These are phyloP conservation scores for Menidia beryllina DNA, from an alignment of 2,113 vertebrate species.

Conservation along the genomic window DNA sequence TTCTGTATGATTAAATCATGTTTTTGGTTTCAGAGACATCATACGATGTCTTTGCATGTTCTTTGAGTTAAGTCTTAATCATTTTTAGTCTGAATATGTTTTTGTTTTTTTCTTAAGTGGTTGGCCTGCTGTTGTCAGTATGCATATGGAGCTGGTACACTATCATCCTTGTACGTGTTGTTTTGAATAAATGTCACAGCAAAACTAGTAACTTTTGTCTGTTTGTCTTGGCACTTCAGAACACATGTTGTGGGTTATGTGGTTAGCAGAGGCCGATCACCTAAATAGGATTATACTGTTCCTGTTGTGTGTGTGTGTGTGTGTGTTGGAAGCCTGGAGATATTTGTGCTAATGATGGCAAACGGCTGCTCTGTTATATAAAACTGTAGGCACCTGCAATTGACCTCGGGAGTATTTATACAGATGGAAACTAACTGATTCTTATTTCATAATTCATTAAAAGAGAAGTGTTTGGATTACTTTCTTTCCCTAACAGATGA, in stretches of 20 bases:
- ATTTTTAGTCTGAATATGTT: not conserved
- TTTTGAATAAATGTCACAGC: conserved; percentile 29
- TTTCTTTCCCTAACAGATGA: conserved; percentile 1
- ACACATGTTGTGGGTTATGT: conserved; percentile 13
- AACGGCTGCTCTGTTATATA: conserved; percentile 46
- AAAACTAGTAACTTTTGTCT: conserved; percentile 3
- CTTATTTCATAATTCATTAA: conserved; percentile 64
- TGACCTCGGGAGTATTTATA: conserved; percentile 63
- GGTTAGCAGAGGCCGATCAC: conserved; percentile 49
- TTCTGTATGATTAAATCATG: conserved; percentile 20
- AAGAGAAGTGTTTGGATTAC: conserved; percentile 50
- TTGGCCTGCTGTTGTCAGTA: conserved; percentile 16
- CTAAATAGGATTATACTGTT: conserved; percentile 39
- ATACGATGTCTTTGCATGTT: conserved; percentile 17
- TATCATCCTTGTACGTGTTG: conserved; percentile 13
- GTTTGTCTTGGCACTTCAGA: conserved; percentile 7
- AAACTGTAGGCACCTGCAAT: conserved; percentile 66
- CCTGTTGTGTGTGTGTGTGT: conserved; percentile 17
- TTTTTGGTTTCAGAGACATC: conserved; percentile 26
- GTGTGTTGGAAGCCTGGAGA: conserved; percentile 55
- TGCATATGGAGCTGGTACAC: conserved; percentile 8
- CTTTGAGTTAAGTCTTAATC: conserved; percentile 27
- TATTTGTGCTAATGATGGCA: conserved; percentile 60
- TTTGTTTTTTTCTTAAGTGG: not conserved
- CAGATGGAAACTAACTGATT: conserved; percentile 68